A percentile compares a stretch with the other conserved stretches of the same genome.
Conservation (phyloP, 2,797 vertebrate genomes). For the Lagorchestes hirsutus region DNA sequence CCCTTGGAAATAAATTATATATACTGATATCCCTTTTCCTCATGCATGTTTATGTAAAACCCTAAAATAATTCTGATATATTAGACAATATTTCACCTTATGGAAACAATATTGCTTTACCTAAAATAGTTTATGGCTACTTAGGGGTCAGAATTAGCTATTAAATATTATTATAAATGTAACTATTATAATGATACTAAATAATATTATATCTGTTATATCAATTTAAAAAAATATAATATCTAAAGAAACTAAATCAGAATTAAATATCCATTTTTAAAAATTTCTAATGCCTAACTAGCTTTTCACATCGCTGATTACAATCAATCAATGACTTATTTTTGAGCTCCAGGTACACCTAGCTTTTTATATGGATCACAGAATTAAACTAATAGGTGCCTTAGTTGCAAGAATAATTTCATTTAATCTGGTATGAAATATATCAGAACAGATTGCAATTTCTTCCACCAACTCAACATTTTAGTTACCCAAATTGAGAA, state of each 20-base stretch:
- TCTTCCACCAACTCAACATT: not conserved
- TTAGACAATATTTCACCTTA: conserved; percentile 32
- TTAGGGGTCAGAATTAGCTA: conserved; percentile 21
- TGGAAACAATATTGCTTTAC: conserved; percentile 32
- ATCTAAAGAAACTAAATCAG: conserved; percentile 31
- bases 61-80: conserved; percentile 33
- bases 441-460: not conserved
- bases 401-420: not conserved
- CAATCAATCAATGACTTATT: not conserved
- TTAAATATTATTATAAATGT: not conserved
- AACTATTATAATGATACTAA: not conserved
- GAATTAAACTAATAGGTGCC: conserved; percentile 38
- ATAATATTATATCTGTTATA: conserved; percentile 34
- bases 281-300: not conserved
- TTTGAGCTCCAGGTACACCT: not conserved
- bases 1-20: conserved; percentile 15
- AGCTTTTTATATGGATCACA: not conserved
- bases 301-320: conserved; percentile 29
- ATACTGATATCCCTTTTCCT: conserved; percentile 14
- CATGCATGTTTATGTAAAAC: not conserved
- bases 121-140: not conserved
- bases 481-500: not conserved
- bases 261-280: conserved; percentile 18
- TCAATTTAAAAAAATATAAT: conserved; percentile 53
- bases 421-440: conserved; percentile 32